Base-by-base conservation (phyloP, 2,113 vertebrate species). In the Manacus vitellinus region DNA sequence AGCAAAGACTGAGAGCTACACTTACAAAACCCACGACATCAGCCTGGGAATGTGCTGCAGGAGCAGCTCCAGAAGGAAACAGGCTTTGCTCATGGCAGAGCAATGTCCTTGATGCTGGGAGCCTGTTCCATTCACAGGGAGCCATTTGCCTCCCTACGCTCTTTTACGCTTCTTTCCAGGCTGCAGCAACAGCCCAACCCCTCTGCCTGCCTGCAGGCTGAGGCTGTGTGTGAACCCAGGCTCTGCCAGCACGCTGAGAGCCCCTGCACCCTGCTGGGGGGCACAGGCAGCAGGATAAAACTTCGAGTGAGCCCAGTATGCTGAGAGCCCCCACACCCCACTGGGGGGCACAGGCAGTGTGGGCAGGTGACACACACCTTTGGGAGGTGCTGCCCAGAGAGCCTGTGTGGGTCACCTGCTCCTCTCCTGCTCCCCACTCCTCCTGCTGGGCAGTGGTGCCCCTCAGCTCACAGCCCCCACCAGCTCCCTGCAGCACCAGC, bases 151-250 rank as follows among this genome's bases (percentile, higher is more conserved):
- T 80, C n/a, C 0, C 25, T 47, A 4, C 0, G 1, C n/a, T 23
- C 28, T 49, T 56, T 23, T 5, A 33, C 0, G 0, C 33, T 55
- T 85, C 58, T 39, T 71, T 89, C 23, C 44, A 66, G 37, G 66
- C 52, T 61, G 44, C 66, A 78, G 51, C 55, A 23, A 8, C 23
- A 67, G 37, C 54, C n/a, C 2, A 0, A 27, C 22, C 12, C 16
- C 46, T 10, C 24, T 21, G 20, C 39, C 66, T 47, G 43, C 59
- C 59, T 33, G 68, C 0, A 1, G 59, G 35, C 58, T 27, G 4
- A 43, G 51, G 43, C 58, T 56, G n/a, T 0, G 4, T 0, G 0
- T 6, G 59, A 58, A 31, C 9, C 35, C 58, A 65, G 59, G 67
- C 73, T 76, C n/a, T 39, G n/a, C 20, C n/a, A 49, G n/a, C 27